Evolutionary conservation across 1,140 invertebrate genomes (phyloP), one percentile per base, ranked within the genome.

Genomic region (Arion vulgaris): DNA sequence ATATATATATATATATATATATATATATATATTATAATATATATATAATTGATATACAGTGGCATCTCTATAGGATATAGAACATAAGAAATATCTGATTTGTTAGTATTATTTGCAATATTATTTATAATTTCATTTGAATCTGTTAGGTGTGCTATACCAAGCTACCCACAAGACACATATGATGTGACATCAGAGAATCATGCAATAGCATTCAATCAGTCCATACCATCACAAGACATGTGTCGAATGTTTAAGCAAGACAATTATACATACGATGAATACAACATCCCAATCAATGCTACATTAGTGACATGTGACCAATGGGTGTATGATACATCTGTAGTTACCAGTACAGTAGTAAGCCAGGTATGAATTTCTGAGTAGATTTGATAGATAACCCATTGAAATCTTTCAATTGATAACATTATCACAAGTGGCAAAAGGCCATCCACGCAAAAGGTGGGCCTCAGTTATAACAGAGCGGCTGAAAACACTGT

Each of bases 261-360:
- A 26, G 71, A 45, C 13, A 36, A 69, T 19, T 72, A 36, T 26
- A 83, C 39, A 28, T 78, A 75, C 32, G 79, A 81, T 28, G 23
- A 7, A 2, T n/a, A 38, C 23, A 75, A 75, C 49, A 41, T 36
- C 17, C 71, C 80, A 17, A 72, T 72, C 19, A 83, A 84, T 32
- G 49, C 71, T 4, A 76, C 32, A 15, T 62, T 73, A 15, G 36
- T 45, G 19, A 82, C 62, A 53, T 89, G 88, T 81, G 49, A 78
- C 51, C 75, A 68, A 0, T 89, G 86, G 85, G 88, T 89, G 19
- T 89, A 85, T 53, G 85, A 86, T 62, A 84, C 76, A n/a, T 82
- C 83, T 26, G 78, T 83, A 23, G 87, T 87, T 75, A 38, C 51
- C 15, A 41, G 51, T 19, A 89, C 88, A 13, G 84, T 85, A 28